Evolutionary conservation across 2,113 vertebrate genomes (phyloP), one percentile per base, ranked within the genome.

Genomic region (Elgaria multicarinata): DNA sequence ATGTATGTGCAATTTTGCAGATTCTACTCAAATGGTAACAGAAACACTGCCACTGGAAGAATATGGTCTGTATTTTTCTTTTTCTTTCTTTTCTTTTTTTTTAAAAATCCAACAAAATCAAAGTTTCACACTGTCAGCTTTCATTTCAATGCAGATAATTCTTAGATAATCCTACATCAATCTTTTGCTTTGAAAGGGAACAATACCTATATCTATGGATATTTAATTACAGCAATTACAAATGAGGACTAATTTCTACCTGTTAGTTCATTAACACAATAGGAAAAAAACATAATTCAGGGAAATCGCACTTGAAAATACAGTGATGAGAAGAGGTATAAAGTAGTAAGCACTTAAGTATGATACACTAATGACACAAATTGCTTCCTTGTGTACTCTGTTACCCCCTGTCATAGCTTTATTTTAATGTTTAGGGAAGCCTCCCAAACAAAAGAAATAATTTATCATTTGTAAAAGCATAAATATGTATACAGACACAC

Each of bases 391-490:
- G 95, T 95, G 95, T 91, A 93, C 92, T 94, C 94, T 93, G 96
- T 95, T 97, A 94, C 94, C 28, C 91, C 95, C 42, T 96, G 89
- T 94, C 93, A 92, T 93, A 95, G 88, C 94, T 89, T 28, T 94
- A 95, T 95, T 95, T 92, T 92, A 95, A 95, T 93, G 77, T 92
- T 95, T 94, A 95, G 91, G 95, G 95, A 95, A 69, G 95, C 95
- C 91, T 97, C 94, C 94, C 95, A 94, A 58, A 96, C 97, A 95
- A 96, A 97, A 96, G 97, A 97, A 97, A 97, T 92, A 87, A 93
- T 92, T 95, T 95, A 89, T 95, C 94, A 91, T 96, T 96, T 97
- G 96, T 84, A 66, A 97, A 97, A 97, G 96, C 96, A 95, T 91
- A 96, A 95, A 96, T 91, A 95, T 93, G 92, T 95, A 93, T 95